Conservation (phyloP, 2,113 vertebrate species). For the Apaloderma vittatum region DNA sequence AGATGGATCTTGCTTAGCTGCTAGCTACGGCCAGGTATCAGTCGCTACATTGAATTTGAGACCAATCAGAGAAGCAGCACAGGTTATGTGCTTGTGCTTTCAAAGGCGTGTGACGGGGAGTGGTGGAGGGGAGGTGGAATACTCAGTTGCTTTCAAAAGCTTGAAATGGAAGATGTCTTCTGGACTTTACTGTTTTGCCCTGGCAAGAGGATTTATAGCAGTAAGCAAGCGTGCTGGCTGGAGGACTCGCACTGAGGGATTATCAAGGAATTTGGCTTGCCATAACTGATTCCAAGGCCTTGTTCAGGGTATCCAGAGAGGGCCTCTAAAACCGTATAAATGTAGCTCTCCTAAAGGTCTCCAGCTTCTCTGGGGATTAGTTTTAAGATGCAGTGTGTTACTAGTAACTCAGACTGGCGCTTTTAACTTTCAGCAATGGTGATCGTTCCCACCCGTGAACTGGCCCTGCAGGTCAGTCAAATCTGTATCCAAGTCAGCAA, state of each 20-base stretch:
- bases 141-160: background rate
- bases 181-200: background rate
- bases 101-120: background rate
- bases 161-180: background rate
- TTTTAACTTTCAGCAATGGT: slow-evolving; percentile 87
- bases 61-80: fast-evolving
- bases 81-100: background rate
- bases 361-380: background rate
- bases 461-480: slow-evolving; percentile 99
- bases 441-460: slow-evolving; percentile 98
- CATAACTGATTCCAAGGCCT: background rate
- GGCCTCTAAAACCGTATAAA: background rate
- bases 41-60: fast-evolving
- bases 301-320: background rate
- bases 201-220: background rate
- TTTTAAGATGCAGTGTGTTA: background rate
- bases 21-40: background rate
- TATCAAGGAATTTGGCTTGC: background rate
- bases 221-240: background rate
- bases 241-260: fast-evolving
- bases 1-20: background rate
- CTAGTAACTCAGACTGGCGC: background rate
- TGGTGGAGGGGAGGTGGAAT: background rate
- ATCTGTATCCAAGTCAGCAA: slow-evolving; percentile 99
- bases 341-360: background rate